Evolutionary conservation across 2,113 vertebrate species (phyloP), one percentile per base, ranked within the genome.

Genomic region (Indicator indicator): DNA sequence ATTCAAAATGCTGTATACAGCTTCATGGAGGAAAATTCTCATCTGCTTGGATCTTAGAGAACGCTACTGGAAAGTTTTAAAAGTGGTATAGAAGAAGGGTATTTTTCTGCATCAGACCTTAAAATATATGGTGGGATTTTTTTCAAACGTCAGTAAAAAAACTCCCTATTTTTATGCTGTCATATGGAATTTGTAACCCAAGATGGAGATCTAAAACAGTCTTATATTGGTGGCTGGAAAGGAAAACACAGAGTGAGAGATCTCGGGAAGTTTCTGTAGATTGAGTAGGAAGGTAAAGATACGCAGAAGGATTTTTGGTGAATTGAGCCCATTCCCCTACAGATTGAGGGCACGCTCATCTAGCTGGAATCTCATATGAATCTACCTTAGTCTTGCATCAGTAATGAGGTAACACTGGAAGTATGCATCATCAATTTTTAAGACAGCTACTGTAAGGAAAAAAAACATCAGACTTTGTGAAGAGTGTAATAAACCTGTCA

Each of bases 391-490:
- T 2, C 71, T 56, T 69, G 38, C 88, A 70, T 58, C 8, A 3
- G 65, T 24, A 64, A 75, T 56, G 63, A 76, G 84, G 27, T 62
- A 76, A 86, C 40, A 50, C 15, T 54, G 69, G 58, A 84, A 89
- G 60, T 17, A 76, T 15, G 54, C 42, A 44, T 36, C 58, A 74
- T 95, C 92, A 78, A 93, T 87, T 95, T 95, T 92, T 87, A 94
- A 90, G 77, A 62, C 58, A 62, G 54, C 58, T 91, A 86, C 74
- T 55, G 32, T 67, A 72, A 62, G 38, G 80, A 90, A 68, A 74
- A 86, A 78, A 46, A 2, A 8, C 15, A 55, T 67, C 69, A 83
- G 65, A 62, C 77, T 88, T 76, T 30, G 75, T 87, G 74, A 89
- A 71, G 74, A 84, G 60, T 62, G 46, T 76, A 90, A 90, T 67